Conservation (phyloP, 2,113 vertebrate genomes). For the Litocranius walleri region DNA sequence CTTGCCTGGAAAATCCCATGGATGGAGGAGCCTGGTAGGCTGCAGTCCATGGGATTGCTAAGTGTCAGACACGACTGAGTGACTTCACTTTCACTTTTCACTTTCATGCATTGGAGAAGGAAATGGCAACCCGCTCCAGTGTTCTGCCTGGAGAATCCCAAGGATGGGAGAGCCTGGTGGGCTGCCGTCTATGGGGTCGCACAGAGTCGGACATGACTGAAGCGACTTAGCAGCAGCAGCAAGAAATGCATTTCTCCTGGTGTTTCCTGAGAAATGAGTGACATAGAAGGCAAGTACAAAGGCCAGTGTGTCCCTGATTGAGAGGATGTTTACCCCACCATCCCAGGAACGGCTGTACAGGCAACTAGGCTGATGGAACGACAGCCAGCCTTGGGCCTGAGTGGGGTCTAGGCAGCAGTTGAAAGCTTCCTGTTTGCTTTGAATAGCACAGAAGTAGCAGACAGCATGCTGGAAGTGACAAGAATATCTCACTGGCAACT, state of each 20-base stretch:
- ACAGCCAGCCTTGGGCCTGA: neutral
- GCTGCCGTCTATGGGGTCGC: fast-evolving
- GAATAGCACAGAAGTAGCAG: neutral
- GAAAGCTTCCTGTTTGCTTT: neutral
- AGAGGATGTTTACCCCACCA: neutral
- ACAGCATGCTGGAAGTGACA: neutral
- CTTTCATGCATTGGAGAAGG: neutral
- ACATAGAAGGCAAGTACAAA: neutral
- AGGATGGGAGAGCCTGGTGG: fast-evolving
- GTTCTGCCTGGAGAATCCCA: neutral
- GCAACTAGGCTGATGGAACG: neutral
- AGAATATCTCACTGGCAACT: neutral
- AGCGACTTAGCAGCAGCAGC: neutral
- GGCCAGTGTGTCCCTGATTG: neutral
- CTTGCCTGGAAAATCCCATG: neutral
- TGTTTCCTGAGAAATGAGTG: neutral
- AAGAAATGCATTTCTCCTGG: neutral
- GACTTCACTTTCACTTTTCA: neutral
- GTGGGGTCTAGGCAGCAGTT: fast-evolving
- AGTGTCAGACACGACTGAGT: fast-evolving
- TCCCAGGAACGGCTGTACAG: neutral
- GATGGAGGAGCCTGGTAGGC: neutral
- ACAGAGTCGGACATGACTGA: neutral
- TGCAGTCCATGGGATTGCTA: neutral
- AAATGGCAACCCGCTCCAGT: neutral